A percentile compares a stretch with the other conserved stretches of the same genome.
Conservation (phyloP, 2,797 vertebrate genomes). For the Muscicapa striata region DNA sequence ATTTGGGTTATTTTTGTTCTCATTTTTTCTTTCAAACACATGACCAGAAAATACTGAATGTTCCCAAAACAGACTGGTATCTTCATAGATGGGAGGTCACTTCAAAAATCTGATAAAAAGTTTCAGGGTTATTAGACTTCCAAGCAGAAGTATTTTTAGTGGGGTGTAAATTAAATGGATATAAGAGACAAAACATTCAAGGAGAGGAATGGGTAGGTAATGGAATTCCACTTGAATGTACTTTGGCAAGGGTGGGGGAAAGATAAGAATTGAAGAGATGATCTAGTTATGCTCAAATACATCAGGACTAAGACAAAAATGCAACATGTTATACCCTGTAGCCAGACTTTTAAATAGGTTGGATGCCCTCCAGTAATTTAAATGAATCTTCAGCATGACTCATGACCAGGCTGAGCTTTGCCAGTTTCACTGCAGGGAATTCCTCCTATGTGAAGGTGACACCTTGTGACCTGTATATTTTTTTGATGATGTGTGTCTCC, state of each 20-base stretch:
- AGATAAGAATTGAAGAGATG: background rate
- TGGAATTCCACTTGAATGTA: background rate
- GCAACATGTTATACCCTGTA: slow-evolving; percentile 29
- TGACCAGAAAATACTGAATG: background rate
- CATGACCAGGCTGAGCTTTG: slow-evolving; percentile 23
- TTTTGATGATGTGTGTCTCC: background rate
- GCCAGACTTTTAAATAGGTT: slow-evolving; percentile 62
- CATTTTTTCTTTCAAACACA: background rate
- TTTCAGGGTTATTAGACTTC: background rate
- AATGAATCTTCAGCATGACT: slow-evolving; percentile 65
- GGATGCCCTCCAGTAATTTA: slow-evolving; percentile 70
- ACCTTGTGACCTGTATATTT: slow-evolving; percentile 17
- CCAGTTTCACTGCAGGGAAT: slow-evolving; percentile 51
- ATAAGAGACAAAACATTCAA: background rate
- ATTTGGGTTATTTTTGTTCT: background rate
- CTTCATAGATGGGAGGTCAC: background rate
- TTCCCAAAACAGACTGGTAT: background rate
- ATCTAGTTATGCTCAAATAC: slow-evolving; percentile 1
- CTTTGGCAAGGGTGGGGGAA: background rate
- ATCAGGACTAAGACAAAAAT: background rate
- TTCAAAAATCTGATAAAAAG: background rate
- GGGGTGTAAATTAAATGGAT: background rate
- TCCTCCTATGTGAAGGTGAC: slow-evolving; percentile 60
- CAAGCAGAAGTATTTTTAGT: background rate
- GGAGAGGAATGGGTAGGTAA: background rate